Conservation (phyloP, 2,113 vertebrate species). For the Nerophis lumbriciformis region DNA sequence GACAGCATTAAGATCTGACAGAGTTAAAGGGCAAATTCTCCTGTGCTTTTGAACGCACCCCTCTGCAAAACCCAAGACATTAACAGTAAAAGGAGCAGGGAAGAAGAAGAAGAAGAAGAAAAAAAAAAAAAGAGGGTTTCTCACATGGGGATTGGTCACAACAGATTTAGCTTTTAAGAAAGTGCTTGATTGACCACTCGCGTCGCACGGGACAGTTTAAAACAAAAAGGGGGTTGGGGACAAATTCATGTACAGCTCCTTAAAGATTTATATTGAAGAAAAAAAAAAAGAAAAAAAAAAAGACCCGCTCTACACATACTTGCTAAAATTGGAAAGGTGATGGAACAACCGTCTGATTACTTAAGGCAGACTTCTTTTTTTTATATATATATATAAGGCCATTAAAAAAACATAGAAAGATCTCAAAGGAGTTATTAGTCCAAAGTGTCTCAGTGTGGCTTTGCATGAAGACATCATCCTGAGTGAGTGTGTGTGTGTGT, state of each 20-base stretch:
- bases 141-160: slow-evolving; percentile 46
- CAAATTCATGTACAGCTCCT: slow-evolving; percentile 55
- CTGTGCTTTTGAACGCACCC: slow-evolving; percentile 52
- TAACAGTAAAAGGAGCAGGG: slow-evolving; percentile 47
- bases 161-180: slow-evolving; percentile 54
- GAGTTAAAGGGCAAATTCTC: slow-evolving; percentile 38
- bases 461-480: slow-evolving; percentile 66
- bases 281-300: slow-evolving; percentile 11
- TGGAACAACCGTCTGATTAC: slow-evolving; percentile 52
- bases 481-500: slow-evolving; percentile 51
- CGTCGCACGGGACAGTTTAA: slow-evolving; percentile 58
- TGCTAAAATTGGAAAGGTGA: slow-evolving; percentile 50
- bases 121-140: slow-evolving; percentile 30
- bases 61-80: slow-evolving; percentile 56
- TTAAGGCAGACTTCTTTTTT: slow-evolving; percentile 67
- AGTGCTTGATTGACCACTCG: slow-evolving; percentile 74
- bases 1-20: slow-evolving; percentile 53
- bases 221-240: neutral
- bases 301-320: slow-evolving; percentile 39
- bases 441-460: slow-evolving; percentile 71
- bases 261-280: slow-evolving; percentile 17
- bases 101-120: slow-evolving; percentile 16
- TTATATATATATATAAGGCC: slow-evolving; percentile 58
- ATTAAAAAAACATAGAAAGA: slow-evolving; percentile 54
- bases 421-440: slow-evolving; percentile 66